Conservation (phyloP, 2,113 vertebrate genomes). For the Cyrtonyx montezumae region DNA sequence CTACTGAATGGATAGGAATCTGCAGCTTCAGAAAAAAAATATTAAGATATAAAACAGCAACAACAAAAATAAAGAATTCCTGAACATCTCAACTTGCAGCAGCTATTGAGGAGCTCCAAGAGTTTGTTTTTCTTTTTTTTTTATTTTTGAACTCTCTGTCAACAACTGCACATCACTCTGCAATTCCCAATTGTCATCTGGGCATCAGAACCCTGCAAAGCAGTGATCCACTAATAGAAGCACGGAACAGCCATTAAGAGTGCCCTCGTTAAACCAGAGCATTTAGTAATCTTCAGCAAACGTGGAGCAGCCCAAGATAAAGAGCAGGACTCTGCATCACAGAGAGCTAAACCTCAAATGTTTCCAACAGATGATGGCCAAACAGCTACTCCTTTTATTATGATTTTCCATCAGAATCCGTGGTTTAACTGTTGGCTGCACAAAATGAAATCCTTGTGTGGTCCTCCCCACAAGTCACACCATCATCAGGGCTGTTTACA, state of each 20-base stretch:
- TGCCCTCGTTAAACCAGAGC: neutral
- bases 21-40: neutral
- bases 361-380: neutral
- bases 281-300: neutral
- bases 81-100: neutral
- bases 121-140: neutral
- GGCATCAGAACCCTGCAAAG: neutral
- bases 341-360: neutral
- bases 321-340: neutral
- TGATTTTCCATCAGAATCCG: neutral
- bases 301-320: neutral
- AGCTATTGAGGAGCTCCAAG: neutral
- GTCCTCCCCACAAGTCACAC: neutral
- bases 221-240: fast-evolving
- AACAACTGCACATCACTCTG: neutral
- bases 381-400: neutral
- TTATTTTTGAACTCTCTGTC: neutral
- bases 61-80: neutral
- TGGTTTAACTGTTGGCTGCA: neutral
- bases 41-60: neutral
- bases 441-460: neutral
- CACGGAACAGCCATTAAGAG: neutral
- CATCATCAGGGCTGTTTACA: neutral
- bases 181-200: neutral
- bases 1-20: neutral